Conservation (phyloP, 2,888 invertebrate species). For the Mimachlamys varia region DNA sequence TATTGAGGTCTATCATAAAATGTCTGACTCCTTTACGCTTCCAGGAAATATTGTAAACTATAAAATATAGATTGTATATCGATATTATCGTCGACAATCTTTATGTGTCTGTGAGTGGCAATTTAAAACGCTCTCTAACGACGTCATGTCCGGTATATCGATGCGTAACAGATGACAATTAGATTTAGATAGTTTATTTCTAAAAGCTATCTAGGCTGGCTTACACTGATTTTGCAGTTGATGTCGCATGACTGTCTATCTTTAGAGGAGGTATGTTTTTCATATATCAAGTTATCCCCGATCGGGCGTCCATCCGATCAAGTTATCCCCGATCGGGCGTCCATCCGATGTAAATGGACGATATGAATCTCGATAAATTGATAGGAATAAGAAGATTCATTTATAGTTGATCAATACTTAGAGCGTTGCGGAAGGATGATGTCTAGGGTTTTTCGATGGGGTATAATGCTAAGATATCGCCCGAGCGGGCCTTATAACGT, state of each 20-base stretch:
- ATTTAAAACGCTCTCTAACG: background rate
- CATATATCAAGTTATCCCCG: background rate
- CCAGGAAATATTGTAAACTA: background rate
- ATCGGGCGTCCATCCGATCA: background rate
- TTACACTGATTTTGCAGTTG: background rate
- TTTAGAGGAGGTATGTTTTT: too few species aligned
- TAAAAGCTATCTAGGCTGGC: background rate
- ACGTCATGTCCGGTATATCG: background rate
- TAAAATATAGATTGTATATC: background rate
- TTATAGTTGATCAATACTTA: background rate
- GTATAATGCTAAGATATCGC: too few species aligned
- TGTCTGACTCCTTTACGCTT: background rate
- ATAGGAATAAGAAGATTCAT: background rate
- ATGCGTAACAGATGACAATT: background rate
- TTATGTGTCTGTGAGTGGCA: background rate
- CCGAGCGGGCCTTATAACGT: too few species aligned
- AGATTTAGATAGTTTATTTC: background rate
- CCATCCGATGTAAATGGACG: background rate
- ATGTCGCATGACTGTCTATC: background rate
- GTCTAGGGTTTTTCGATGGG: background rate
- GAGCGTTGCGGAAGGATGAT: background rate
- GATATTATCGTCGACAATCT: background rate
- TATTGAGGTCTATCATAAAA: too few species aligned
- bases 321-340: background rate
- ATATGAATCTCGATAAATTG: background rate